Conservation (phyloP, 2,113 vertebrate species). For the Echinops telfairi region DNA sequence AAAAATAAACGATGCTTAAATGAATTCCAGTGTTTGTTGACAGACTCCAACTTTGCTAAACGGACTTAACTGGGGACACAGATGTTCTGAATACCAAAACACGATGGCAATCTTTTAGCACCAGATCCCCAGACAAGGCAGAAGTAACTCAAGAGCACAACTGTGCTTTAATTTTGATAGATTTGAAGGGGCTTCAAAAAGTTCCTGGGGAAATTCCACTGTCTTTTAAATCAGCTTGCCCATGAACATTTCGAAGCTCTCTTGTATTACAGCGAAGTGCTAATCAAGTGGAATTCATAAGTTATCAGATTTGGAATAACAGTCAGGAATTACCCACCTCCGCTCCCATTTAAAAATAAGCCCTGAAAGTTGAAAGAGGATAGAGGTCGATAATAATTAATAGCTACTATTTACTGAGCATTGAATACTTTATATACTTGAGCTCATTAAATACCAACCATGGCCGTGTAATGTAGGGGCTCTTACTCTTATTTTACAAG, state of each 20-base stretch:
- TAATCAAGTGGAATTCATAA: background rate
- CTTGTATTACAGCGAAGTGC: background rate
- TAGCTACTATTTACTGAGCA: background rate
- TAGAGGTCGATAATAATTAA: background rate
- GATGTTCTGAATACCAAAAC: background rate
- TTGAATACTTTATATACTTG: background rate
- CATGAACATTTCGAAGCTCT: no score
- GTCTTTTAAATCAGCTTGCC: no score
- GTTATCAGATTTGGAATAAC: background rate
- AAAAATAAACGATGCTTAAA: constrained; percentile 37
- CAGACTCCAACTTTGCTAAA: constrained; percentile 5
- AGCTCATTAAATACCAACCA: background rate
- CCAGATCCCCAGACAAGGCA: background rate
- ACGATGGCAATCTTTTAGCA: background rate
- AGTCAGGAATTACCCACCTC: background rate
- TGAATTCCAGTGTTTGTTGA: background rate
- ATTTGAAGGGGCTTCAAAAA: background rate
- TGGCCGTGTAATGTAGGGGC: background rate
- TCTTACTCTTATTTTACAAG: background rate
- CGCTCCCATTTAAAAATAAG: background rate
- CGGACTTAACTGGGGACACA: background rate
- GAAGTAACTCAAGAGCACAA: background rate
- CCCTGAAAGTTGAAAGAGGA: background rate
- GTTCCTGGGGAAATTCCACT: no score
- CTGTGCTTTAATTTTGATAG: background rate